Base-by-base conservation (phyloP, 2,888 invertebrate species). In the Morpho helenor region DNA sequence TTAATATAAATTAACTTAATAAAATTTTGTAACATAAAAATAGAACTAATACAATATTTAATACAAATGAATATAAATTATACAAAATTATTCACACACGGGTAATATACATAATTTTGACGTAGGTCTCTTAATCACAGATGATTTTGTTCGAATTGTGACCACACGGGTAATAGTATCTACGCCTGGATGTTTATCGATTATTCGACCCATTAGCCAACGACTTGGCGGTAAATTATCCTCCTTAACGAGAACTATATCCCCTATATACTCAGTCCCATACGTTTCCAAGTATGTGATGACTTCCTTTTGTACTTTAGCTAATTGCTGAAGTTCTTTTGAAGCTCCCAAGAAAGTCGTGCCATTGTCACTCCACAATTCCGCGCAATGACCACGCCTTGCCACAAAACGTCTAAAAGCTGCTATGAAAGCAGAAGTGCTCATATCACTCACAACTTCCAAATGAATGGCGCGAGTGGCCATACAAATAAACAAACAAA, bases 351-450 rank as follows among this genome's bases (percentile, higher is more conserved):
- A 51, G 49, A 65, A 67, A 45, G 60, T 67, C 7, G 59, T 64
- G 40, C 64, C 64, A 9, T 63, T 59, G 23, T 66, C 63, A 31
- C 62, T 66, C 10, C 10, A 64, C 8, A 64, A 7, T 10, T 62
- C 55, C 9, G 41, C 8, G 56, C 64, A 64, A 39, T 58, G 60
- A 7, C 67, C 67, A 16, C 67, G 48, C 7, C 67, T 43, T 1
- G 63, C 52, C 0, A 61, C 56, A 47, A 67, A 67, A 3, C 66
- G 59, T 41, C 57, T 57, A 50, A 64, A 65, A 5, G 64, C 63
- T 2, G 65, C 63, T 49, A 66, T 47, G 53, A 66, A 69, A 2
- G 57, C 63, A 52, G 57, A 53, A 16, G 57, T 8, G 1, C 57
- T 62, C 47, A 65, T 16, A 41, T 65, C 62, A 10, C 51, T 52